Conservation (phyloP, 2,888 invertebrate genomes). For the Aspidapion aeneum region DNA sequence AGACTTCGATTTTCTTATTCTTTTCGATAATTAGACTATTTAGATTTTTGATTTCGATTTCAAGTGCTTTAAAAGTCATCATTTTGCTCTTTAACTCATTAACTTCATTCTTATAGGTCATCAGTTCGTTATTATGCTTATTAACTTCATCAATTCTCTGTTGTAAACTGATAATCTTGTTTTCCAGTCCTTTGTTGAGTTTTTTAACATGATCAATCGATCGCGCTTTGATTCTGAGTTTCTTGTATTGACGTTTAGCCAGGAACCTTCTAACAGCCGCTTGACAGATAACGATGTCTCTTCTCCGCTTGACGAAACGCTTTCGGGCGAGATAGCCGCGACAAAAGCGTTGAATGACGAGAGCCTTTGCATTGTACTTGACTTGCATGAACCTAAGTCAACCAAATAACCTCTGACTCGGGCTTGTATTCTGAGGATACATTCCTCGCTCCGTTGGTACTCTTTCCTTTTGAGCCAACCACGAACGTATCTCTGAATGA, state of each 20-base stretch:
- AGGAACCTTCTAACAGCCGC: slow-evolving; percentile 70
- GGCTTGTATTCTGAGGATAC: slow-evolving; percentile 69
- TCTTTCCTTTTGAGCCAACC: slow-evolving; percentile 75
- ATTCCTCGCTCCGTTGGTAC: slow-evolving; percentile 59
- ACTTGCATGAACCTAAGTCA: slow-evolving; percentile 57
- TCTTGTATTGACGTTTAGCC: slow-evolving; percentile 79
- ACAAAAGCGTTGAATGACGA: slow-evolving; percentile 76
- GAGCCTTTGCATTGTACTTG: slow-evolving; percentile 51
- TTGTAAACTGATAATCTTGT: slow-evolving; percentile 96
- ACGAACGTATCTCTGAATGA: slow-evolving; percentile 76
- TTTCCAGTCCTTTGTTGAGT: slow-evolving; percentile 92
- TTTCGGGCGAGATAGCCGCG: slow-evolving; percentile 79
- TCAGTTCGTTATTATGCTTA: slow-evolving; percentile 59
- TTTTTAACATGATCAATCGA: slow-evolving; percentile 94
- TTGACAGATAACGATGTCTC: slow-evolving; percentile 72
- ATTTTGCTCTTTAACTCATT: slow-evolving; percentile 68
- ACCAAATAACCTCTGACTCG: slow-evolving; percentile 71
- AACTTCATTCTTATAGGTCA: slow-evolving; percentile 55
- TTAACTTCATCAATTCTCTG: slow-evolving; percentile 80
- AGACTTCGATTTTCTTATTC: slow-evolving; percentile 59
- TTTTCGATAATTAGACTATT: slow-evolving; percentile 60
- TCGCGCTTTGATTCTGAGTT: slow-evolving; percentile 87
- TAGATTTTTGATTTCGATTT: slow-evolving; percentile 68
- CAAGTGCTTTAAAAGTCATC: slow-evolving; percentile 67
- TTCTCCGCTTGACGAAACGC: slow-evolving; percentile 57